Base-by-base conservation (phyloP, 2,888 invertebrate genomes). In the Ommatoiulus sabulosus region DNA sequence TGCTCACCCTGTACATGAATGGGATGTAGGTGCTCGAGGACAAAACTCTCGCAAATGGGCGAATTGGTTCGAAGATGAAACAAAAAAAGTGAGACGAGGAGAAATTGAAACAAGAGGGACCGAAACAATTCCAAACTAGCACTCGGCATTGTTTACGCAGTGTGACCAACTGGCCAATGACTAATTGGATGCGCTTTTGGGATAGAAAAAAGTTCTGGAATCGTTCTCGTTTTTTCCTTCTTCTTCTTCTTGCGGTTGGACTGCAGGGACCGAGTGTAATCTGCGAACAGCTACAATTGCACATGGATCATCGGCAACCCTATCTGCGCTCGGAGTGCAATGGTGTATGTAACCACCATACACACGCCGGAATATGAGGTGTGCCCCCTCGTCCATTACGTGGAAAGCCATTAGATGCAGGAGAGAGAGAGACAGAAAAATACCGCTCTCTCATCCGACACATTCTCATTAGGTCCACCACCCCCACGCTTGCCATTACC, bases 401-500 rank as follows among this genome's bases (percentile, higher is more conserved):
- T 72, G 72, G 24, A 72, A 72, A 72, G 72, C 72, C 72, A 72
- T 72, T 72, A 72, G 72, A 24, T 72, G 20, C 24, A 72, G 72
- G 72, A 72, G 72, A 72, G 52, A 52, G 12, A 48, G 24, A 72
- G 72, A 72, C 72, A 72, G 72, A 72, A 72, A 72, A 72, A 72
- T 72, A 72, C 72, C 5, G 24, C 72, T 72, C 72, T 72, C 72
- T 72, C 72, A 72, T 72, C 72, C 72, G 72, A 72, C 72, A 72
- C 72, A 72, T 72, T 72, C 72, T 72, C 72, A 72, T 72, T 72
- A 72, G 72, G 72, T 72, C 72, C 72, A 24, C 44, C 85, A 85
- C 85, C 85, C 85, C 46, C 44, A n/a, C 85, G 44, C 43, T 84
- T 72, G 72, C 72, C 72, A 72, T 46, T 85, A 85, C 46, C 85